Conservation (phyloP, 2,888 invertebrate species). For the Isotomurus palustris region DNA sequence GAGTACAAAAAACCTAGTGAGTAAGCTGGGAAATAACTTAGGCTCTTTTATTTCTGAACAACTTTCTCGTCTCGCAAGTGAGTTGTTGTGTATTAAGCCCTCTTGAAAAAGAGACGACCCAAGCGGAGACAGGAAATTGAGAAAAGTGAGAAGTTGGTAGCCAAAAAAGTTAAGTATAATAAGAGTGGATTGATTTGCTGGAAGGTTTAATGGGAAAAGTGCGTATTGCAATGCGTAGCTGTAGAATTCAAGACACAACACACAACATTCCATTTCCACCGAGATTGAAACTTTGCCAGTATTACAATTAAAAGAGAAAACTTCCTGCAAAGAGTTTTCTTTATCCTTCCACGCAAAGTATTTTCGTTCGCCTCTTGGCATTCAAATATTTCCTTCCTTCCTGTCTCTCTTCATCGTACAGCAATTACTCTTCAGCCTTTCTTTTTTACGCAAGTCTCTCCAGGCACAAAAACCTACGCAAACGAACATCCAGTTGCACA, state of each 20-base stretch:
- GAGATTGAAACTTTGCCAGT: constrained; percentile 20
- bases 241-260: neutral
- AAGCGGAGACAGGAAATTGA: constrained; percentile 1
- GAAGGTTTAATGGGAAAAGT: neutral
- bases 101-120: neutral
- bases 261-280: neutral
- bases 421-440: no score
- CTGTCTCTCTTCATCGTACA: no score
- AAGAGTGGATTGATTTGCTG: neutral
- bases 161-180: neutral
- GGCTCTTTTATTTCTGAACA: no score
- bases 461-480: neutral
- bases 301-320: no score
- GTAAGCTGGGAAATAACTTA: no score
- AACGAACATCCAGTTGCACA: no score
- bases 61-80: neutral
- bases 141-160: neutral
- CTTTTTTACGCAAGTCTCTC: neutral
- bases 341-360: neutral
- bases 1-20: no score
- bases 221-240: neutral
- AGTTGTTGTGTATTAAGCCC: neutral
- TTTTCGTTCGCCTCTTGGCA: neutral
- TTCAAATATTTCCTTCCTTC: neutral
- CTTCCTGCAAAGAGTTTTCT: neutral